These are phyloP conservation scores for Aleiodes testaceus DNA, from an alignment of 2,888 invertebrate species.

Conservation along the genomic window DNA sequence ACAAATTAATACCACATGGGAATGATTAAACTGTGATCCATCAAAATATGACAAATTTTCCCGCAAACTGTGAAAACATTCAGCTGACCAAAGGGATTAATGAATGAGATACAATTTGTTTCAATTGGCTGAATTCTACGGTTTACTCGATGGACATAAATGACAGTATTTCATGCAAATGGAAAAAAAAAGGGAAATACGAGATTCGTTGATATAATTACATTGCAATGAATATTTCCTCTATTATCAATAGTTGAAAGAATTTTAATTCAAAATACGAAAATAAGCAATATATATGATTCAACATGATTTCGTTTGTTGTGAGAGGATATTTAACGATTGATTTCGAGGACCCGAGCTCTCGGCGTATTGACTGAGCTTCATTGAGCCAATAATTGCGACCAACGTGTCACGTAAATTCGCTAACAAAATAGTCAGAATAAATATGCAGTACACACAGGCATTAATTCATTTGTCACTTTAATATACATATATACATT, in stretches of 20 bases:
- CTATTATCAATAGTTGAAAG: not conserved
- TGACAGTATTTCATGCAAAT: not conserved
- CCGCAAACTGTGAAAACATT: slow-evolving; percentile 8
- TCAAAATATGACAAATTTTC: slow-evolving; percentile 17
- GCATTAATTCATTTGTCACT: slow-evolving; percentile 10
- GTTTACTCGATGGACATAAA: not conserved
- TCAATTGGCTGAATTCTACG: slow-evolving; percentile 15
- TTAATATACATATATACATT: too few relatives aligned
- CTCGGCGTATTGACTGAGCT: slow-evolving; percentile 4
- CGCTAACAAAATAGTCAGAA: slow-evolving; percentile 12
- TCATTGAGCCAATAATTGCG: slow-evolving; percentile 22
- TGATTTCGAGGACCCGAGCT: slow-evolving; percentile 9
- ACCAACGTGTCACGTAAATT: slow-evolving; percentile 12
- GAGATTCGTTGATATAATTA: not conserved
- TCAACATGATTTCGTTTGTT: too few relatives aligned
- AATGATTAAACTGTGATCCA: not conserved
- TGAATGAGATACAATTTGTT: slow-evolving; percentile 23
- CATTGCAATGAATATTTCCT: not conserved
- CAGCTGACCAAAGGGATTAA: not conserved
- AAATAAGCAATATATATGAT: not conserved
- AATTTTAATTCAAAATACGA: not conserved
- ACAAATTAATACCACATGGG: slow-evolving; percentile 13
- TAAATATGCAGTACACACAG: not conserved
- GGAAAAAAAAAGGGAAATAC: not conserved
- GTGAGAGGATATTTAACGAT: slow-evolving; percentile 13